A percentile compares a stretch with the other conserved stretches of the same genome.
phyloP scores from a whole-genome alignment of 2,113 vertebrate species.

The Scalopus aquaticus region DNA sequence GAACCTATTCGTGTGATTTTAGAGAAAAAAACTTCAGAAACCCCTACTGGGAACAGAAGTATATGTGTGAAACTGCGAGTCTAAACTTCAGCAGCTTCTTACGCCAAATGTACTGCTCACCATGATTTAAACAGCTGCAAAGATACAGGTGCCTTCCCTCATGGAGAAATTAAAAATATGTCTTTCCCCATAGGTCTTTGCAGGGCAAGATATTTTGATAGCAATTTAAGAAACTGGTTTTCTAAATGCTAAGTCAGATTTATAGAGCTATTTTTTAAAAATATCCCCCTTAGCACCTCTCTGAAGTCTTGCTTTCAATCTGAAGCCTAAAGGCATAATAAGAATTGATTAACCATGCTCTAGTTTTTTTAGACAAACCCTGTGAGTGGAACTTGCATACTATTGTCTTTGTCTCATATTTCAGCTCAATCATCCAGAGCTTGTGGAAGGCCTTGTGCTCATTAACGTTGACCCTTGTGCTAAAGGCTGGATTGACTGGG shows the following conservation, averaged over 20 bases:
- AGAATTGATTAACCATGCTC: neutral
- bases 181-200: neutral
- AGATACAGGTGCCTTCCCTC: neutral
- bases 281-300: neutral
- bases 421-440: conserved; percentile 92
- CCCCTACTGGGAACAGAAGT: neutral
- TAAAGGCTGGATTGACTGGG: conserved; percentile 99
- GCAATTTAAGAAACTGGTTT: conserved; percentile 18
- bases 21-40: neutral
- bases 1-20: neutral
- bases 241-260: conserved; percentile 44
- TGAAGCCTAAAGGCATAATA: neutral
- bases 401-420: conserved; percentile 51
- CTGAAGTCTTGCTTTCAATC: neutral
- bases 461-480: conserved; percentile 97
- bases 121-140: neutral
- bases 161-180: neutral
- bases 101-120: neutral
- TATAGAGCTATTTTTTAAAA: conserved; percentile 22
- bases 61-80: neutral
- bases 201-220: neutral
- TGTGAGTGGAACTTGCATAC: neutral
- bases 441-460: conserved; percentile 95
- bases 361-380: neutral
- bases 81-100: neutral